Conservation (phyloP, 2,113 vertebrate genomes). For the Pipra filicauda region DNA sequence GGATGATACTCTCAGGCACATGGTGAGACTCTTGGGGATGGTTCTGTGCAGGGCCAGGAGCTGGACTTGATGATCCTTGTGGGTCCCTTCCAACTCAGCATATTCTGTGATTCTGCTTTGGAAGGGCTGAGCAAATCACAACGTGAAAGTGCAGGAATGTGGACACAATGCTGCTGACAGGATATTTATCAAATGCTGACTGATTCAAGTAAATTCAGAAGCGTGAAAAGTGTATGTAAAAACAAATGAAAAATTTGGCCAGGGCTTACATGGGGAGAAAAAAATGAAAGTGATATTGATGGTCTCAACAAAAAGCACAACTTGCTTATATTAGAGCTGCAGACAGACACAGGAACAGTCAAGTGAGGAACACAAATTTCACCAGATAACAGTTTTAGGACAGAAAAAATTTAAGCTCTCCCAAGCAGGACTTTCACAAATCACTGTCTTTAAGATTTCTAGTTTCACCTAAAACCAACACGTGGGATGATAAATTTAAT, state of each 20-base stretch:
- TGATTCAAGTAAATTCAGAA: slow-evolving; percentile 5
- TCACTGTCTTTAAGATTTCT: slow-evolving; percentile 22
- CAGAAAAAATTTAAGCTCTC: slow-evolving; percentile 42
- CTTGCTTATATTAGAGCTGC: background rate
- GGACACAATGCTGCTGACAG: background rate
- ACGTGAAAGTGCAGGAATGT: background rate
- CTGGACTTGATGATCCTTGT: background rate
- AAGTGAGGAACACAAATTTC: slow-evolving; percentile 34
- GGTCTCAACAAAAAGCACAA: background rate
- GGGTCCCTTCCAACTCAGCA: background rate
- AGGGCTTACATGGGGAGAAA: background rate
- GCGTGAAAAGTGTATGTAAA: background rate
- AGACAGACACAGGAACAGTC: slow-evolving; percentile 14
- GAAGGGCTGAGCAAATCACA: background rate
- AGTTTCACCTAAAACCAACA: slow-evolving; percentile 36
- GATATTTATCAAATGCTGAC: background rate
- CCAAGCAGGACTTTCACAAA: slow-evolving; percentile 43
- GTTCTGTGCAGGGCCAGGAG: background rate
- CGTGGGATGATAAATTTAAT: slow-evolving; percentile 50
- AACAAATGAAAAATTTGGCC: background rate
- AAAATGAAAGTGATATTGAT: slow-evolving; percentile 21
- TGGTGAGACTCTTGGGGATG: background rate
- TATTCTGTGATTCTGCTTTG: background rate
- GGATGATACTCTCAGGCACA: background rate
- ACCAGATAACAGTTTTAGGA: slow-evolving; percentile 1